These are phyloP conservation scores for Callipepla californica DNA, from an alignment of 2,113 vertebrate species.

Conservation along the genomic window DNA sequence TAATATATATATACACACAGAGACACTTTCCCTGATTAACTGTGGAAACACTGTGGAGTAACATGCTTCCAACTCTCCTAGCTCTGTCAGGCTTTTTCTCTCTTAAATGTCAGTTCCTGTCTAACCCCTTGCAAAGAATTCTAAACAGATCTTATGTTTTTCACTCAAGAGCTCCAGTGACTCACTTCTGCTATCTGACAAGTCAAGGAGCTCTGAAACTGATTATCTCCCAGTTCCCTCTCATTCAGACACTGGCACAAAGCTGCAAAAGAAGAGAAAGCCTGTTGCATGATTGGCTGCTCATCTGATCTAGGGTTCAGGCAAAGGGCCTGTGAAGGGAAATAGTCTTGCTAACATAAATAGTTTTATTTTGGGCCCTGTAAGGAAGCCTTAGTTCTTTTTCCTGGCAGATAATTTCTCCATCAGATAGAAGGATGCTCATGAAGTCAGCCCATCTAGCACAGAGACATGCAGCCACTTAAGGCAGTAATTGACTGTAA, in stretches of 20 bases:
- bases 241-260: background rate
- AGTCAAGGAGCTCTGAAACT: background rate
- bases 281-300: background rate
- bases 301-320: slow-evolving; percentile 1
- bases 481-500: background rate
- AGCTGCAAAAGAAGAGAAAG: background rate
- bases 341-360: slow-evolving; percentile 30
- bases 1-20: too few species aligned
- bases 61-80: background rate
- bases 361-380: slow-evolving; percentile 31
- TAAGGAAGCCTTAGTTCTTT: slow-evolving; percentile 39
- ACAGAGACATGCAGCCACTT: background rate
- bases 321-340: slow-evolving; percentile 63
- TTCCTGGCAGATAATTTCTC: background rate
- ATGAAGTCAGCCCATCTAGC: background rate
- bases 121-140: background rate
- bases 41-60: background rate
- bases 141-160: background rate
- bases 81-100: background rate
- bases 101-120: background rate
- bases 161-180: background rate
- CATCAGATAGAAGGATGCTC: background rate
- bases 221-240: background rate
- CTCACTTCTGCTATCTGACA: background rate
- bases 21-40: background rate